Base-by-base conservation (phyloP, 2,113 vertebrate species). In the Microtus montanus region DNA sequence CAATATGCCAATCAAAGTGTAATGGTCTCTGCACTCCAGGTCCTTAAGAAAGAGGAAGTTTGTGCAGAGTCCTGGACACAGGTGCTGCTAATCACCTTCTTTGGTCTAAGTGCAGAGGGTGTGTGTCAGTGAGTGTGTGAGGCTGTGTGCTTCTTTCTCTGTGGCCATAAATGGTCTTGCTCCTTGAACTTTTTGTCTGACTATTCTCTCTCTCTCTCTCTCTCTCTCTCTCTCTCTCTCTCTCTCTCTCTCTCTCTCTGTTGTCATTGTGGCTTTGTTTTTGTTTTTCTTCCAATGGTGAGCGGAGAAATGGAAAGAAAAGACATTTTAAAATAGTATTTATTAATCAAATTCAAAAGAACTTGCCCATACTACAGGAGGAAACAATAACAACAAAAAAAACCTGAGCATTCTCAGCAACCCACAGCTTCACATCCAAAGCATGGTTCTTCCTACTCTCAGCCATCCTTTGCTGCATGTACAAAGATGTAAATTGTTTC, bases 41-140 rank as follows among this genome's bases (percentile, higher is more conserved):
- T n/a, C 47, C 82, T 88, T 54, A 70, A 95, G 54, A 93, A 73
- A 92, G 63, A 90, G 61, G 77, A 95, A 85, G 61, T 86, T 86
- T 92, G 71, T 49, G 35, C 17, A 64, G 66, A 95, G 80, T 90
- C 33, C 14, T 73, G 52, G 61, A 47, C 80, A 71, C 35, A 88
- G 75, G 20, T 58, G 33, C 49, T 95, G 41, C 49, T 95, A 74
- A 90, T 92, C 64, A 80, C 49, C 68, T 89, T 52, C 64, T 68
- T 64, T 64, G 64, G 47, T 78, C n/a, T 77, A 90, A 84, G 52
- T 41, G 7, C 4, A 64, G 33, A 20, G 64, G 6, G 12, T 3
- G 7, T 26, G 47, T 79, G 61, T 66, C 63, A 70, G 90, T 19
- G 28, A 14, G 14, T 33, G 35, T 44, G 22, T 82, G 24, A 5